These are phyloP conservation scores for Serinus canaria DNA, from an alignment of 2,113 vertebrate genomes.

Conservation along the genomic window DNA sequence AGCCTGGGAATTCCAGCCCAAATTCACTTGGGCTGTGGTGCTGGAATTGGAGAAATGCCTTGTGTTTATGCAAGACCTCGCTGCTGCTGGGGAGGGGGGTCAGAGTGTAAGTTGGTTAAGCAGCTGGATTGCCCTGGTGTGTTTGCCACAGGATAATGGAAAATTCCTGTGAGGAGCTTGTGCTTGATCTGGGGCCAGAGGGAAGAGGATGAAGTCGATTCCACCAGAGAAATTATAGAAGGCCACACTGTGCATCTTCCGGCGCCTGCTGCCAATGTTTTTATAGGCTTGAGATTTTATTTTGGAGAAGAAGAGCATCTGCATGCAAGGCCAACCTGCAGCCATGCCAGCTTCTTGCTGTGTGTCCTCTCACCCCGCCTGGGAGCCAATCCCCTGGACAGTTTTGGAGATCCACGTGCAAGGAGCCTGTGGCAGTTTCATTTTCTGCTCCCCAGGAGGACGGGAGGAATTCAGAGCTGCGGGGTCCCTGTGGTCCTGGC, in stretches of 20 bases:
- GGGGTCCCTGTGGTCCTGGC: not conserved
- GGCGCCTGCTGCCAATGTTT: conserved; percentile 13
- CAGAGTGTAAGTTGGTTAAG: not conserved
- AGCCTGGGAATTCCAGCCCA: not conserved
- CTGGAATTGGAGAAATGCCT: not conserved
- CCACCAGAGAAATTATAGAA: not conserved
- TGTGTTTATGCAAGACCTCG: not conserved
- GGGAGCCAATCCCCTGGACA: not conserved
- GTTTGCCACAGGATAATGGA: conserved; percentile 56
- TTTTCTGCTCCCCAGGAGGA: not conserved
- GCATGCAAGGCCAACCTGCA: not conserved
- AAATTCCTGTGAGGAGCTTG: conserved; percentile 42
- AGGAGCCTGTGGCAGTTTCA: accelerated
- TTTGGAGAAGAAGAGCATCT: not conserved
- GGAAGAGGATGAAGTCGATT: conserved; percentile 56
- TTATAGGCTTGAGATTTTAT: not conserved
- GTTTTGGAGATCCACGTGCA: not conserved
- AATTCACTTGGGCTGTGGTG: accelerated
- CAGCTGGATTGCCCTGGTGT: not conserved
- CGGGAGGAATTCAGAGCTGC: not conserved
- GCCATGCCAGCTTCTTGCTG: not conserved
- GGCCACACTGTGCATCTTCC: conserved; percentile 6
- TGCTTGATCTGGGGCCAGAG: conserved; percentile 57
- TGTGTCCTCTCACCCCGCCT: not conserved
- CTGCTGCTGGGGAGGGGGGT: not conserved